Conservation (phyloP, 2,888 invertebrate genomes). For the Spodoptera exigua region DNA sequence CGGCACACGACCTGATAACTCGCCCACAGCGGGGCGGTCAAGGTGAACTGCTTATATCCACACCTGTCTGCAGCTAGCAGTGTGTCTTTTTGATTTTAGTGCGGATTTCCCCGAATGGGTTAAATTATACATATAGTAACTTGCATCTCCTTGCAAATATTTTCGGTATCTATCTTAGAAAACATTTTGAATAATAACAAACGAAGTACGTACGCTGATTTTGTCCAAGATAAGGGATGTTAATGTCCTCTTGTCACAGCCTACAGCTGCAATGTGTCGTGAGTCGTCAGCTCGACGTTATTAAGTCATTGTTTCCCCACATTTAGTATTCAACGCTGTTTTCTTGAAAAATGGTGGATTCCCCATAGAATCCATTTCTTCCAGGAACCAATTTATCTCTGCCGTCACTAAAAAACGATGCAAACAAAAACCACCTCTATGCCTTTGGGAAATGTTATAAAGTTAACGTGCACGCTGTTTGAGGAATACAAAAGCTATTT, state of each 20-base stretch:
- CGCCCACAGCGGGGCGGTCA: too few relatives aligned
- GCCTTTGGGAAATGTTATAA: slow-evolving; percentile 9
- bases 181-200: too few relatives aligned
- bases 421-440: slow-evolving; percentile 46
- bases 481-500: slow-evolving; percentile 13
- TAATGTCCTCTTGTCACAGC: slow-evolving; percentile 33
- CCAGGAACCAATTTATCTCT: slow-evolving; percentile 57
- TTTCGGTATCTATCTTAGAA: too few relatives aligned
- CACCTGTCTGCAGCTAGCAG: too few relatives aligned
- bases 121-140: too few relatives aligned
- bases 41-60: too few relatives aligned
- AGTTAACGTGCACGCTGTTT: slow-evolving; percentile 4
- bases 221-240: slow-evolving; percentile 11
- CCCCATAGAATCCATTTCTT: slow-evolving; percentile 70
- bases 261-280: slow-evolving; percentile 40
- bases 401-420: slow-evolving; percentile 3
- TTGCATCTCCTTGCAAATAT: too few relatives aligned
- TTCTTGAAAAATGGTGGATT: slow-evolving; percentile 77
- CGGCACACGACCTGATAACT: too few relatives aligned
- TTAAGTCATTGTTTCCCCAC: slow-evolving; percentile 63
- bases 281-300: slow-evolving; percentile 53
- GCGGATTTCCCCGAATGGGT: too few relatives aligned
- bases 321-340: slow-evolving; percentile 76
- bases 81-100: too few relatives aligned
- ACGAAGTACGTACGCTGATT: neutral